Evolutionary conservation across 2,113 vertebrate genomes (phyloP).

Genomic region (Protomyctophum bolini): DNA sequence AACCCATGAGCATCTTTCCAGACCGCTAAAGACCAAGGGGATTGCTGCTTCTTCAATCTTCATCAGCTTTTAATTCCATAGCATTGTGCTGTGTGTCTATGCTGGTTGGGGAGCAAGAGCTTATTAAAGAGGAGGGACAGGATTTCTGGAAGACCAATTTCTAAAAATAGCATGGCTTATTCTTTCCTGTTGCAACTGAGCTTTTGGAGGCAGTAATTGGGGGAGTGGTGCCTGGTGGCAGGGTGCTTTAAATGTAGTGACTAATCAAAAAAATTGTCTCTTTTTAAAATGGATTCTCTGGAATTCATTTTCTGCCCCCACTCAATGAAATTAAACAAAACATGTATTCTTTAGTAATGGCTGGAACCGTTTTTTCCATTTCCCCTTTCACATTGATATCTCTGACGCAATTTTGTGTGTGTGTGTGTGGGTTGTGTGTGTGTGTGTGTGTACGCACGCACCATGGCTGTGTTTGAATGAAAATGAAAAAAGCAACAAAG

Average conservation of each 20-base stretch:
- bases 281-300: background rate
- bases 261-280: background rate
- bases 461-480: background rate
- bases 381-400: constrained; percentile 13
- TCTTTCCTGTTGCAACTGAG: background rate
- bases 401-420: constrained; percentile 22
- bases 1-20: background rate
- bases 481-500: background rate
- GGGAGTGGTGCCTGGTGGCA: background rate
- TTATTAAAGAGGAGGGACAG: constrained; percentile 16
- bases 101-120: background rate
- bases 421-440: constrained; percentile 13
- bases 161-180: constrained; percentile 57
- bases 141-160: constrained; percentile 30
- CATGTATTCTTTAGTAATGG: background rate
- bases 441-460: background rate
- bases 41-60: background rate
- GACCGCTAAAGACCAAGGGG: background rate
- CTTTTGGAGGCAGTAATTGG: background rate
- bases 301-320: constrained; percentile 11
- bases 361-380: constrained; percentile 7
- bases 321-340: background rate
- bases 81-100: constrained; percentile 33
- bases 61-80: constrained; percentile 43
- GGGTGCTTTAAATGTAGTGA: background rate